Evolutionary conservation across 1,140 invertebrate species (phyloP), one percentile per base, ranked within the genome.

Genomic region (Mya arenaria): DNA sequence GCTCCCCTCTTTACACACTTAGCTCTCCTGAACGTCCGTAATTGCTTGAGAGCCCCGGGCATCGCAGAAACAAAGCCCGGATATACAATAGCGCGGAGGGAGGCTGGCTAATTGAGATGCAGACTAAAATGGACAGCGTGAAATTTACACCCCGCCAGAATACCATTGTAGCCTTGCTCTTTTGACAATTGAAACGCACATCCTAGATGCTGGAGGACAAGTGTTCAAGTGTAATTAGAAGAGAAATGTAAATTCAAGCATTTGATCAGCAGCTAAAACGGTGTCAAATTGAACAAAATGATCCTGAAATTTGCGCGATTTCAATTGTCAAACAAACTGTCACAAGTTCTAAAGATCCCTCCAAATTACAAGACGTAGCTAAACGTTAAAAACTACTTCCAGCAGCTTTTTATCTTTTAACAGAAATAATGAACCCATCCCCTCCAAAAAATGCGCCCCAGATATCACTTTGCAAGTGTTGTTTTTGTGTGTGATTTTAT

Each of bases 101-200:
- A 52, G 74, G 60, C 15, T 30, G 28, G 41, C 60, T 78, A 78
- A 78, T 78, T 78, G 74, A 78, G 60, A 66, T 32, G 23, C 32
- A 34, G 39, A 32, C 34, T 36, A 63, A 78, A 78, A 78, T 78
- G 74, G 74, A 55, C 74, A 78, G 74, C 74, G 74, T 78, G 74
- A 78, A 78, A 78, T 65, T 78, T 63, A 78, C 74, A 78, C 74
- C 74, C 74, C 39, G 66, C 3, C 55, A 48, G 41, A 65, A 25
- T 39, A 55, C 41, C 56, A 78, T 78, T 78, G 74, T 78, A 41
- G 62, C 25, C 39, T 78, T 78, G 74, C 74, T 78, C 74, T 66
- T 78, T 78, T 78, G 74, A 41, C 74, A 78, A 60, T 78, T 66
- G 58, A 78, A 78, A 78, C 74, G 60, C 52, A 65, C 74, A 78